phyloP scores from a whole-genome alignment of 2,888 invertebrate genomes.

The Pyrrhia umbra region DNA sequence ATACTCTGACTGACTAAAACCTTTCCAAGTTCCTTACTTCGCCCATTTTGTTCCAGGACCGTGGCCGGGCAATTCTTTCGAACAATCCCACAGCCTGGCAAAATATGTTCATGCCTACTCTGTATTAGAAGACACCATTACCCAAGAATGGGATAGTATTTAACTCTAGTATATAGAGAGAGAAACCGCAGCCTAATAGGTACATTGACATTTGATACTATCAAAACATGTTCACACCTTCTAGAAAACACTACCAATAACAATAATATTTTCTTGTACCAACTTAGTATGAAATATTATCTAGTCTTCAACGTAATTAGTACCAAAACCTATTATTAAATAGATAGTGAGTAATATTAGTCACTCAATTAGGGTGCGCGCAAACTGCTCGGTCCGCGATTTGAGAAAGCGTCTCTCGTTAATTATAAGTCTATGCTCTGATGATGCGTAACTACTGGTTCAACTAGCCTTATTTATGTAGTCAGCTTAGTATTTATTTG shows the following conservation, averaged over 20 bases:
- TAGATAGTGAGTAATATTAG: slow-evolving; percentile 32
- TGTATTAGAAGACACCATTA: no score
- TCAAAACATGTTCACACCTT: no score
- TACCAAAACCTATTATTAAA: slow-evolving; percentile 27
- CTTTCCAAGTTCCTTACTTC: no score
- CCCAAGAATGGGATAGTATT: no score
- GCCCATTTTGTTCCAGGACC: no score
- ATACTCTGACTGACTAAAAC: no score
- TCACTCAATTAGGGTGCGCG: slow-evolving; percentile 59
- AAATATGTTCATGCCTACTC: no score
- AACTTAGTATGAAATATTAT: neutral
- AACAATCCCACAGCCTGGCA: no score
- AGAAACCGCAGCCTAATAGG: no score
- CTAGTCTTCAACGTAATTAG: neutral
- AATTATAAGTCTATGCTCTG: slow-evolving; percentile 60
- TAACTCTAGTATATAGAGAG: no score
- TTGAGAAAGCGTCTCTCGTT: slow-evolving; percentile 66
- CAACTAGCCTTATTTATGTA: slow-evolving; percentile 17
- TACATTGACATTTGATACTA: no score
- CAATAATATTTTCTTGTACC: neutral
- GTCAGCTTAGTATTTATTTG: slow-evolving; percentile 7
- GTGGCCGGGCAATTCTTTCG: no score
- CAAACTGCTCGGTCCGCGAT: slow-evolving; percentile 55
- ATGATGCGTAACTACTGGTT: slow-evolving; percentile 50
- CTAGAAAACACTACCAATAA: neutral